Conservation (phyloP, 2,888 invertebrate genomes). For the Philereme transversata region DNA sequence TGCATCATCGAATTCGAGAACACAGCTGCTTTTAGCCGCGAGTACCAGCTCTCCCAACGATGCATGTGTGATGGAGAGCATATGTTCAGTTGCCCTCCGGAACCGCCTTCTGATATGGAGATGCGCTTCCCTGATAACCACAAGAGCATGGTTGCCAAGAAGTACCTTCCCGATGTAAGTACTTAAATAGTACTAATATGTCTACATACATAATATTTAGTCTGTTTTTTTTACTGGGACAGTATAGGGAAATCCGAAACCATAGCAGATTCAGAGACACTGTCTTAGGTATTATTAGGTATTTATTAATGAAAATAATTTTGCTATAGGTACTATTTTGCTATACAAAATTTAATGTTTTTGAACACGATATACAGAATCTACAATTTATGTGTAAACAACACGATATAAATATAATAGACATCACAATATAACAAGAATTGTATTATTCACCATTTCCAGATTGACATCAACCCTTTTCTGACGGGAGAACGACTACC, state of each 20-base stretch:
- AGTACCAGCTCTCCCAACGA: slow-evolving; percentile 95
- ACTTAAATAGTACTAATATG: slow-evolving; percentile 16
- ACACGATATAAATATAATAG: too few species aligned
- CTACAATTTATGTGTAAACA: too few species aligned
- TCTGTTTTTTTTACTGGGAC: too few species aligned
- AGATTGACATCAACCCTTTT: slow-evolving; percentile 90
- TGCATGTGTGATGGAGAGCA: slow-evolving; percentile 99
- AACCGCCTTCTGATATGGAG: slow-evolving; percentile 80
- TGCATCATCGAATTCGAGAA: slow-evolving; percentile 97
- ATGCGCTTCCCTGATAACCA: slow-evolving; percentile 87
- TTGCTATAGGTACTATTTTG: too few species aligned
- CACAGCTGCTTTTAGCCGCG: slow-evolving; percentile 96
- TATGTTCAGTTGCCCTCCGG: slow-evolving; percentile 95
- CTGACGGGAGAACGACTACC: slow-evolving; percentile 93
- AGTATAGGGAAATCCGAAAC: too few species aligned
- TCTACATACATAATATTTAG: too few species aligned
- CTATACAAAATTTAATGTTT: too few species aligned
- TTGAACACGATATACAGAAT: too few species aligned
- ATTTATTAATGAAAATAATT: too few species aligned
- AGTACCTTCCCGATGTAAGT: slow-evolving; percentile 85
- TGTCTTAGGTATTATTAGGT: too few species aligned
- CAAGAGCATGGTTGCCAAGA: slow-evolving; percentile 90
- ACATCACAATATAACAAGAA: too few species aligned
- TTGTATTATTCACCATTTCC: slow-evolving; percentile 47
- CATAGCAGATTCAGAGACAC: too few species aligned